Conservation (phyloP, 2,113 vertebrate species). For the Dipodomys merriami region DNA sequence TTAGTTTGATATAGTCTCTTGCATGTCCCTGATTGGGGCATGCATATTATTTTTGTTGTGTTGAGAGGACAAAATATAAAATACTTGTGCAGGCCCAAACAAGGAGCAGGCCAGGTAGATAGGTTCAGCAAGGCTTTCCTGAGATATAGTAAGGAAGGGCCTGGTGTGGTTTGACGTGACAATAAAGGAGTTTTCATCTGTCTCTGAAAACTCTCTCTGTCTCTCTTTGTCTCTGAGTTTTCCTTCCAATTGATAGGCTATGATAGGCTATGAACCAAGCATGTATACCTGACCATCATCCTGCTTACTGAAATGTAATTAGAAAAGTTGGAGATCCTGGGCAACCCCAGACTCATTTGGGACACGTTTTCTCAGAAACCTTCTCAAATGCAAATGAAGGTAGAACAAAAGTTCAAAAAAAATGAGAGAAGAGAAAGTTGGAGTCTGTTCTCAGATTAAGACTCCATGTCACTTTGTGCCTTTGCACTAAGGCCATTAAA, state of each 20-base stretch:
- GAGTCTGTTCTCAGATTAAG: neutral
- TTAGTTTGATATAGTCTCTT: neutral
- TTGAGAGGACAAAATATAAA: neutral
- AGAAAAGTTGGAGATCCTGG: neutral
- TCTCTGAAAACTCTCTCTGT: constrained; percentile 8
- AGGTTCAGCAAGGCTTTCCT: neutral
- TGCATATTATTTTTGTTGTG: neutral
- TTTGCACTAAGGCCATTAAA: neutral
- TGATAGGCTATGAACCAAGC: too few species aligned
- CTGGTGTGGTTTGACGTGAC: neutral
- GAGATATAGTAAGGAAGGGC: neutral
- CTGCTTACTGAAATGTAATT: neutral
- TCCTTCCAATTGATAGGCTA: neutral
- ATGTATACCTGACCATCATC: neutral
- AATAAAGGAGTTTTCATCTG: neutral
- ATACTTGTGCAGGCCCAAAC: neutral
- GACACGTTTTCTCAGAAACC: neutral
- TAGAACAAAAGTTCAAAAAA: neutral
- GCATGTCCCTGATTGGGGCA: neutral
- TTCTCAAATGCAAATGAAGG: neutral
- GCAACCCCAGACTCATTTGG: constrained; percentile 22
- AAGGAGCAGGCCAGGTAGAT: neutral
- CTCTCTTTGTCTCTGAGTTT: neutral
- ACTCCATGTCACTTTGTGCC: neutral
- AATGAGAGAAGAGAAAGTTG: neutral